A percentile compares a stretch with the other conserved stretches of the same genome.
Evolutionary conservation across 2,797 vertebrate species (phyloP).

Genomic region (Pagetopsis macropterus): DNA sequence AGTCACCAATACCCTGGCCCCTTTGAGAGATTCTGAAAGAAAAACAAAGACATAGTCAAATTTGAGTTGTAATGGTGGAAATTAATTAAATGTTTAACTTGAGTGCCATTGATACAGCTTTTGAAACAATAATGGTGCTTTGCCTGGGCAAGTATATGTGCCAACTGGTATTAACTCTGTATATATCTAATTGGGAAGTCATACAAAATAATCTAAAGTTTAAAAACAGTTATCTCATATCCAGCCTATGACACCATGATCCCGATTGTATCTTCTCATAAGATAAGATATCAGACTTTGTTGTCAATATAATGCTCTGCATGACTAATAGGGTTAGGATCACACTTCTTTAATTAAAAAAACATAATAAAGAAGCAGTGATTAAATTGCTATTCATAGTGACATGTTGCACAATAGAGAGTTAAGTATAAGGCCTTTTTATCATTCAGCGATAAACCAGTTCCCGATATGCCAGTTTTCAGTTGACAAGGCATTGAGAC

Average conservation of each 20-base stretch:
- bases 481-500: too few species aligned
- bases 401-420: too few species aligned
- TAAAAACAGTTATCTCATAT: not conserved
- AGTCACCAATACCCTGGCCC: slow-evolving; percentile 79
- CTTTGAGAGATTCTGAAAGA: slow-evolving; percentile 76
- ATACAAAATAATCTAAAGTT: not conserved
- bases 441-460: not conserved
- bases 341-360: too few species aligned
- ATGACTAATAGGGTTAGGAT: too few species aligned
- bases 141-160: not conserved
- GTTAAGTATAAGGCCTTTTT: not conserved
- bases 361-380: too few species aligned
- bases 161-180: not conserved
- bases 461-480: not conserved
- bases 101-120: not conserved
- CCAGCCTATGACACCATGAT: not conserved
- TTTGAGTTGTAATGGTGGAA: not conserved
- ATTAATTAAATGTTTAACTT: not conserved
- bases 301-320: too few species aligned
- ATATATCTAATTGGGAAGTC: not conserved
- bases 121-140: not conserved
- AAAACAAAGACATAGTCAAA: not conserved
- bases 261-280: not conserved
- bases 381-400: too few species aligned
- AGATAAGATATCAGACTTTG: too few species aligned